These are phyloP conservation scores for Ptyas mucosa DNA, from an alignment of 2,113 vertebrate species.

Conservation along the genomic window DNA sequence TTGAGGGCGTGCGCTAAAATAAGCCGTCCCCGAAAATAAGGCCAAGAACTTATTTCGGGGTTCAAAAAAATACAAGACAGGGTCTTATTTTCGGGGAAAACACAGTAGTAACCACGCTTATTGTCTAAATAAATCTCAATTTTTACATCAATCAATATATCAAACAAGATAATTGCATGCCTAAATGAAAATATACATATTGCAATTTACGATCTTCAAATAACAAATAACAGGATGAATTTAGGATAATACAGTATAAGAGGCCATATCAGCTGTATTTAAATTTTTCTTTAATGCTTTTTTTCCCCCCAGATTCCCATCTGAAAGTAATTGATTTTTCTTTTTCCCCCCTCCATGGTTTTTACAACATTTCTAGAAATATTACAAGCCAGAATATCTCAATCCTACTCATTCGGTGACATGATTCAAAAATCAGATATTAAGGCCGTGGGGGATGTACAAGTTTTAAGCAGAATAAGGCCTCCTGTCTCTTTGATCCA, in stretches of 20 bases:
- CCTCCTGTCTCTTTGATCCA: neutral
- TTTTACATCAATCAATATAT: neutral
- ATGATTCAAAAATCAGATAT: neutral
- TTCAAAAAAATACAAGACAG: too few relatives aligned
- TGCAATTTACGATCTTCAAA: neutral
- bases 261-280: neutral
- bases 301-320: neutral
- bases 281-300: neutral
- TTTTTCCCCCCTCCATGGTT: neutral
- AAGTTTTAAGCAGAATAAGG: neutral
- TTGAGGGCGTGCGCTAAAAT: too few relatives aligned
- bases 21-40: too few relatives aligned
- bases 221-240: neutral
- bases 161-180: neutral
- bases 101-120: neutral
- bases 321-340: neutral
- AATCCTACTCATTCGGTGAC: neutral
- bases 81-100: too few relatives aligned
- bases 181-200: neutral
- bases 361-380: neutral
- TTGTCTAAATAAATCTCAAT: neutral
- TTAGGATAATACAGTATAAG: neutral
- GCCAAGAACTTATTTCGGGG: too few relatives aligned
- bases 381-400: neutral
- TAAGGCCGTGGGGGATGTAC: neutral